These are phyloP conservation scores for Semotilus atromaculatus DNA, from an alignment of 2,797 vertebrate genomes.

Conservation along the genomic window DNA sequence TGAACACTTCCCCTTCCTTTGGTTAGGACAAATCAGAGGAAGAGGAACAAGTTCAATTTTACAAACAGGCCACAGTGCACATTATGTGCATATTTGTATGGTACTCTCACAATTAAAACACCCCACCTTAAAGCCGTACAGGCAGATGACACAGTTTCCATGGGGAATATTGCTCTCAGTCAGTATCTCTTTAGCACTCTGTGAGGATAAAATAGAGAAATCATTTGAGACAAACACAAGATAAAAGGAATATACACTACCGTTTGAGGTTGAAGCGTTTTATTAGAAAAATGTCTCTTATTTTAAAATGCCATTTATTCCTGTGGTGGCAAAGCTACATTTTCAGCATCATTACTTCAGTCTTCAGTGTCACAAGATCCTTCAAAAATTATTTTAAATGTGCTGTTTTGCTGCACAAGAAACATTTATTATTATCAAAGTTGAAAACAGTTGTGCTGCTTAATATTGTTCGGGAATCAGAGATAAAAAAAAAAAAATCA, in stretches of 20 bases:
- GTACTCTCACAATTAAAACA: background rate
- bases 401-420: background rate
- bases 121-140: conserved; percentile 86
- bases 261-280: background rate
- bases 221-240: background rate
- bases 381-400: background rate
- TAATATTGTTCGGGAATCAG: background rate
- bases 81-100: background rate
- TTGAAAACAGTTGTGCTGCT: background rate
- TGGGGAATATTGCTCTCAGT: conserved; percentile 97
- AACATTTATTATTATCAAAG: background rate
- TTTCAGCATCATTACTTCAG: background rate
- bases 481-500: no score
- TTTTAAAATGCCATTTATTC: background rate
- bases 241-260: background rate
- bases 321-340: background rate
- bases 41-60: background rate
- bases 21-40: background rate
- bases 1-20: conserved; percentile 88
- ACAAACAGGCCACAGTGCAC: background rate
- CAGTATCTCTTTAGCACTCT: conserved; percentile 85
- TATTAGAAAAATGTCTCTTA: background rate
- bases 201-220: conserved; percentile 7
- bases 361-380: background rate
- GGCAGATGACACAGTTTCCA: conserved; percentile 95